Evolutionary conservation across 2,797 vertebrate species (phyloP).

Genomic region (Erpetoichthys calabaricus): DNA sequence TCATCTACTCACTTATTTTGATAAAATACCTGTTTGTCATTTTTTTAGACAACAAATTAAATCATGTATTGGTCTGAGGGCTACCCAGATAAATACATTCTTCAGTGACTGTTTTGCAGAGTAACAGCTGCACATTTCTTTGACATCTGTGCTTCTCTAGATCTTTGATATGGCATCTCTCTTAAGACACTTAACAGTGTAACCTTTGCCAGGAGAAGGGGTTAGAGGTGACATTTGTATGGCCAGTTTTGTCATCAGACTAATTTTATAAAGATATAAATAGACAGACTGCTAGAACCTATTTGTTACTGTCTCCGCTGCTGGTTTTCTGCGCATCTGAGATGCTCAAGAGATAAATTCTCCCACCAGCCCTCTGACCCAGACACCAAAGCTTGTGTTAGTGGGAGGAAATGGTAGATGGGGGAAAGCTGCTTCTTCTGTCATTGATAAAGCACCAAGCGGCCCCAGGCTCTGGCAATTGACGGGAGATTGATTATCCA

Average conservation of each 20-base stretch:
- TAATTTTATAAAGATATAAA: conserved; percentile 32
- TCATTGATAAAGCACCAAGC: conserved; percentile 32
- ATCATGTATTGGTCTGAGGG: no score
- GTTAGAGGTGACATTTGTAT: conserved; percentile 34
- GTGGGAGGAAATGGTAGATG: conserved; percentile 34
- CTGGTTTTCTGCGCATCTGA: conserved; percentile 19
- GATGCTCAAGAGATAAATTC: conserved; percentile 32
- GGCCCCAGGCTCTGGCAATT: conserved; percentile 17
- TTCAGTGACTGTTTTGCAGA: conserved; percentile 21
- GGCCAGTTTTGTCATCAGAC: conserved; percentile 17
- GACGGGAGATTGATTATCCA: conserved; percentile 50
- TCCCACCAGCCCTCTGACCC: conserved; percentile 28
- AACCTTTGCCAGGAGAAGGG: conserved; percentile 38
- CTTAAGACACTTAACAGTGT: conserved; percentile 32
- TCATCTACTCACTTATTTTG: no score
- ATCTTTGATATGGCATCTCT: conserved; percentile 21
- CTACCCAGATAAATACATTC: background rate
- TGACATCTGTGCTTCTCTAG: conserved; percentile 19
- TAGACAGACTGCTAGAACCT: conserved; percentile 18
- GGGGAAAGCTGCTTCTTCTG: conserved; percentile 24
- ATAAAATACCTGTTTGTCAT: no score
- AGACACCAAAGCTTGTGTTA: conserved; percentile 22
- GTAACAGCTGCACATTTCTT: conserved; percentile 38
- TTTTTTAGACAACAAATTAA: no score
- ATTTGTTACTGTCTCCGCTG: conserved; percentile 29